Base-by-base conservation (phyloP, 2,113 vertebrate species). In the Puffinus mauretanicus region DNA sequence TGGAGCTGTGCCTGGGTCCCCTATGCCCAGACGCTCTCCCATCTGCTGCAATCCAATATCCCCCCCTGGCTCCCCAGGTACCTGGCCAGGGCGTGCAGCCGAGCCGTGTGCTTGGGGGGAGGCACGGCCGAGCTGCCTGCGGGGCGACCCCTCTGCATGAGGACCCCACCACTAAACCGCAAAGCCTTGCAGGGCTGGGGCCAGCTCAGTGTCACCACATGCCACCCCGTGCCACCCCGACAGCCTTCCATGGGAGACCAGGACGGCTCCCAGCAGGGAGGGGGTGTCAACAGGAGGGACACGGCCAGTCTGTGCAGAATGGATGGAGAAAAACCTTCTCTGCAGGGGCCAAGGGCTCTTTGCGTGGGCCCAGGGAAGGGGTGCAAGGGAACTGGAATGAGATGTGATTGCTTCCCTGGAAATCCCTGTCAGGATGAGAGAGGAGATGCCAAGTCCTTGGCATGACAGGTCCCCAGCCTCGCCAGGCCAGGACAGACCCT, bases 41-140 rank as follows among this genome's bases (percentile, higher is more conserved):
- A 13, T 81, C 80, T 93, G 82, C 76, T 79, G 95, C 88, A 77
- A 93, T 9, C 82, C 86, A 77, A 92, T 67, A 90, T 21, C 54
- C 36, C 26, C 26, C 6, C 44, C 57, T 2, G 0, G 36, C 54
- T 65, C 65, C 65, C 49, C 0, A 7, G 44, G 18, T 72, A 80
- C 96, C 92, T 27, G 46, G 30, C 47, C 8, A 9, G 69, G 54
- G 36, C 13, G 10, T 52, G 20, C 4, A 18, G 73, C 73, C 1
- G 15, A 64, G 77, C 70, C 7, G 5, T 1, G 20, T 46, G 58
- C 65, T 34, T 32, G 54, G 60, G 29, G 42, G 29, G 22, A 44
- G 20, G 32, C 49, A 73, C 1, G 2, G 66, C 21, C 0, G 0
- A 51, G 55, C 15, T 79, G 27, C 54, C 36, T 12, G 13, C 0